phyloP scores from a whole-genome alignment of 2,113 vertebrate species.

The Mesitornis unicolor region DNA sequence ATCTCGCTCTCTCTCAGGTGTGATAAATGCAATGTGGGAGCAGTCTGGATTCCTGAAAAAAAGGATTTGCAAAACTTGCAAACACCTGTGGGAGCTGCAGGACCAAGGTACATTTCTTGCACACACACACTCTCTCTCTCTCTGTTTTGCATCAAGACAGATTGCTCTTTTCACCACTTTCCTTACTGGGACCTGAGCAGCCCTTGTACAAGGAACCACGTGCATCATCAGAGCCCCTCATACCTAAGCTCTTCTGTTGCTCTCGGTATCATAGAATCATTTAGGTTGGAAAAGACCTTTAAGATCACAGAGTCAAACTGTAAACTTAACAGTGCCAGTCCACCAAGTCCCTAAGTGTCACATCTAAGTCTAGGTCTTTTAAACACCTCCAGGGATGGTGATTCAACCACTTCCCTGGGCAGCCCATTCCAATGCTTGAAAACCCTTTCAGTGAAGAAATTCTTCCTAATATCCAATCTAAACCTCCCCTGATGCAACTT shows the following conservation, averaged over 20 bases:
- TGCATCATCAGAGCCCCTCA: background rate
- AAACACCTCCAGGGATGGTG: too few relatives aligned
- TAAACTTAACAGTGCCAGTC: background rate
- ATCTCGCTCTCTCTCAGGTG: background rate
- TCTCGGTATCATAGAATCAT: background rate
- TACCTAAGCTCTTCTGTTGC: background rate
- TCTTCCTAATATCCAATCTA: too few relatives aligned
- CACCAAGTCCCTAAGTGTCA: background rate
- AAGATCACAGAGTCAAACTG: background rate
- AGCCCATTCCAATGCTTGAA: too few relatives aligned
- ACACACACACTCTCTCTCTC: background rate
- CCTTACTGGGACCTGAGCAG: background rate
- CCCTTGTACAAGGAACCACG: background rate
- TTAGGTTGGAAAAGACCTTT: too few relatives aligned
- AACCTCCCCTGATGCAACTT: too few relatives aligned
- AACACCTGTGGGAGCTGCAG: background rate
- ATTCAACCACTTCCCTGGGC: too few relatives aligned
- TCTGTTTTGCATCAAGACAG: background rate
- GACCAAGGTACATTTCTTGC: background rate
- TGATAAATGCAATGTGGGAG: background rate
- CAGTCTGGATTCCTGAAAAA: background rate
- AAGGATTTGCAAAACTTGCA: background rate
- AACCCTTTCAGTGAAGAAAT: too few relatives aligned
- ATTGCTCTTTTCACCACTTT: background rate
- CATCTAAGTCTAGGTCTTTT: too few relatives aligned